Evolutionary conservation across 2,797 vertebrate species (phyloP), one percentile per base, ranked within the genome.

Genomic region (Psittacula derbiana): DNA sequence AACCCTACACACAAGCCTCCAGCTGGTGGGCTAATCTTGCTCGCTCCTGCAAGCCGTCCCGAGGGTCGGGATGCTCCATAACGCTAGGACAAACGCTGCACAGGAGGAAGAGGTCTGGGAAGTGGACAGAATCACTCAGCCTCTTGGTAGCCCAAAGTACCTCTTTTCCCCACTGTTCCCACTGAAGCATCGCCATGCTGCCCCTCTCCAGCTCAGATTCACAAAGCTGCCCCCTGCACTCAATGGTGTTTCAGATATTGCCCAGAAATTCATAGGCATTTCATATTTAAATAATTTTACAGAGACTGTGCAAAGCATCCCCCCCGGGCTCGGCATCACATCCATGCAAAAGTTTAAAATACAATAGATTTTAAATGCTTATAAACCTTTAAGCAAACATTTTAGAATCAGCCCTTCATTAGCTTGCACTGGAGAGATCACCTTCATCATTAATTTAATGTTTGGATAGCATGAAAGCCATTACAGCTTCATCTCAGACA

Each of bases 1-100:
- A 81, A 30, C 28, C 3, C 0, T 0, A 30, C 13, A 6, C 24
- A 5, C 12, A 33, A 0, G 2, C 17, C 66, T 69, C 18, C 0
- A 1, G 28, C 18, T 58, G 62, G 7, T 27, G 69, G 65, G 31
- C 41, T 91, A 17, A 28, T 62, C 79, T 47, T 18, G 36, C 58
- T 24, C 0, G 2, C 62, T 84, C 70, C 89, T 57, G 60, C 47
- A 67, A 36, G 36, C 11, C 80, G 60, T 16, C 66, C 61, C 44
- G 1, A 30, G 80, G 31, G 46, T 2, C 0, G 0, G 7, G 17
- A 20, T 40, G 73, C 30, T 24, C 70, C 33, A 0, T 2, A 33
- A 19, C 1, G 4, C 40, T 6, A 19, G 49, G 47, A 70, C 41
- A 64, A 25, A 8, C 40, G 13, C 50, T 44, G 80, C 62, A 3